A percentile compares a stretch with the other conserved stretches of the same genome.
These are phyloP conservation scores for Phorcus lineatus DNA, from an alignment of 2,888 invertebrate genomes.

Conservation along the genomic window DNA sequence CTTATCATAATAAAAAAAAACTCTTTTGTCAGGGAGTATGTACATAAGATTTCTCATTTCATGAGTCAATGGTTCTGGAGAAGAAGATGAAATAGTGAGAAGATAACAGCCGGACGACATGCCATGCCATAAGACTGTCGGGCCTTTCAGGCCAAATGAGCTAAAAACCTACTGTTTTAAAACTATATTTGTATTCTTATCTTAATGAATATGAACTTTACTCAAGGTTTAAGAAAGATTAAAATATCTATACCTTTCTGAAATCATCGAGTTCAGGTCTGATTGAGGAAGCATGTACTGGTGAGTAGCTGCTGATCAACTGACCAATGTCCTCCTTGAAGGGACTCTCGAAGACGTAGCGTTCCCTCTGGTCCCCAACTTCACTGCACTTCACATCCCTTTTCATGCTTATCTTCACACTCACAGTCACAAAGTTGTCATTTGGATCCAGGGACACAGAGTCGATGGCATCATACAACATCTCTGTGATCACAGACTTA, in stretches of 20 bases:
- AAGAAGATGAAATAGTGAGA: too few species aligned
- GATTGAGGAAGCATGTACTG: slow-evolving; percentile 83
- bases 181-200: too few species aligned
- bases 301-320: slow-evolving; percentile 93
- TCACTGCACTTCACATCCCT: slow-evolving; percentile 39
- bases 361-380: slow-evolving; percentile 46
- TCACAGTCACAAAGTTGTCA: slow-evolving; percentile 93
- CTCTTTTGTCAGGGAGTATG: too few species aligned
- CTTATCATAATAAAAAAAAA: too few species aligned
- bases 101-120: too few species aligned
- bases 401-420: slow-evolving; percentile 83
- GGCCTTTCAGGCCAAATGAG: too few species aligned
- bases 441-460: slow-evolving; percentile 93
- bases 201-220: neutral
- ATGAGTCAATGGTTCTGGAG: too few species aligned
- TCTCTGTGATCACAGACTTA: slow-evolving; percentile 92
- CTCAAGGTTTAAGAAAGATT: too few species aligned
- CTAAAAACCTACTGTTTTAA: too few species aligned
- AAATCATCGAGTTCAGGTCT: slow-evolving; percentile 69
- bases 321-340: slow-evolving; percentile 95
- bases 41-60: too few species aligned
- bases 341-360: slow-evolving; percentile 91
- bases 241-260: slow-evolving; percentile 52
- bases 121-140: too few species aligned
- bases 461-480: slow-evolving; percentile 92